Conservation (phyloP, 2,113 vertebrate species). For the Tachycineta bicolor region DNA sequence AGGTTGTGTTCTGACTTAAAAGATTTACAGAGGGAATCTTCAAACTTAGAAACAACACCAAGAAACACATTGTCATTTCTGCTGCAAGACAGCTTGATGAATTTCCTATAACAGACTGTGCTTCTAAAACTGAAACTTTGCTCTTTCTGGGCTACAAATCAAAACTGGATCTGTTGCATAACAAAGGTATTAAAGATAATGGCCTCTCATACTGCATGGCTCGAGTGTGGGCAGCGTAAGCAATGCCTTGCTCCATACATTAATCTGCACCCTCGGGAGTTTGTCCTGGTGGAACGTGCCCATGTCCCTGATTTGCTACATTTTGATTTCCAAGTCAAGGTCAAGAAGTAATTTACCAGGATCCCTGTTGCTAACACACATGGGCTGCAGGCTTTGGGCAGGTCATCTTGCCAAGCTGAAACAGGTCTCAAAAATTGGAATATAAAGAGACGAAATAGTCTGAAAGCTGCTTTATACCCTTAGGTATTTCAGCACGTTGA, state of each 20-base stretch:
- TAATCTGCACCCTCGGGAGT: neutral
- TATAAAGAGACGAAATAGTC: neutral
- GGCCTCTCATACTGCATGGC: neutral
- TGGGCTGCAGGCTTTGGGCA: neutral
- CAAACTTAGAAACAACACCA: neutral
- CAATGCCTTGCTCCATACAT: neutral
- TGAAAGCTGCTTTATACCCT: neutral
- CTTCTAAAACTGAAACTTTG: neutral
- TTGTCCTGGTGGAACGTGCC: neutral
- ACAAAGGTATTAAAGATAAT: neutral
- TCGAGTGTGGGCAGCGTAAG: neutral
- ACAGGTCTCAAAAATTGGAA: neutral
- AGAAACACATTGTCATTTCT: neutral
- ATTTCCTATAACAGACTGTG: neutral
- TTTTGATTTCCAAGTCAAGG: conserved; percentile 26
- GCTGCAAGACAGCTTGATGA: neutral
- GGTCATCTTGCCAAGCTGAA: neutral
- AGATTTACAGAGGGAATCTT: neutral
- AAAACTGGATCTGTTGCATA: conserved; percentile 27
- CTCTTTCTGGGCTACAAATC: conserved; percentile 17
- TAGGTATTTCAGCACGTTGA: neutral
- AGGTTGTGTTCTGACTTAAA: neutral
- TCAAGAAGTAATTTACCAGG: neutral
- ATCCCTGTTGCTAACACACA: neutral
- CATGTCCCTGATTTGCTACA: neutral